Conservation (phyloP, 2,888 invertebrate genomes). For the Leucophora obtusa region DNA sequence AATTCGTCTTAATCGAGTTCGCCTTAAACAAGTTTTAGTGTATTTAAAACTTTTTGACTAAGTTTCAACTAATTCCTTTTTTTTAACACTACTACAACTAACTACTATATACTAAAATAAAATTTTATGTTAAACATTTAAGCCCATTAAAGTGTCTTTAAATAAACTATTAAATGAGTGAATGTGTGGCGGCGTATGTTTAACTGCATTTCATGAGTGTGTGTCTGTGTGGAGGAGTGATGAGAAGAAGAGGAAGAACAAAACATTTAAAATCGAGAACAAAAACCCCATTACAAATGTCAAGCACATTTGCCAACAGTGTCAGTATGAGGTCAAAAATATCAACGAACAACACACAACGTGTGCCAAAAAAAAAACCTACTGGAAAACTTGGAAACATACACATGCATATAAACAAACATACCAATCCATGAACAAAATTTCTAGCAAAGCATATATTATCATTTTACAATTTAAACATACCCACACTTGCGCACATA, state of each 20-base stretch:
- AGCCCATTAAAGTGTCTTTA: constrained; percentile 59
- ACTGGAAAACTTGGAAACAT: not conserved
- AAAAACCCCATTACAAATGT: constrained; percentile 64
- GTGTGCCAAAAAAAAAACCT: constrained; percentile 44
- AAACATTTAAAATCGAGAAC: constrained; percentile 53
- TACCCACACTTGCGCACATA: not conserved
- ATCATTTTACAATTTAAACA: constrained; percentile 6
- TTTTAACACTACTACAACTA: too few relatives aligned
- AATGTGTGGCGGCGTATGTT: not conserved
- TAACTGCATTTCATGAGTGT: not conserved
- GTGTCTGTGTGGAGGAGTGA: not conserved
- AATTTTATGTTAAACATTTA: constrained; percentile 57
- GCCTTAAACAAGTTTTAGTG: too few relatives aligned
- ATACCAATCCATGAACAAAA: constrained; percentile 27
- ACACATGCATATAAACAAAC: not conserved
- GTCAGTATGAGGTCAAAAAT: constrained; percentile 64
- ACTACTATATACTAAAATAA: not conserved
- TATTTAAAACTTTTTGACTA: too few relatives aligned
- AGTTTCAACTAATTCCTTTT: too few relatives aligned
- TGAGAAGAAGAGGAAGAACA: not conserved
- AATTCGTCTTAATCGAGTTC: too few relatives aligned
- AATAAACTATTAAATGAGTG: constrained; percentile 49
- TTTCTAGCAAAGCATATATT: constrained; percentile 17
- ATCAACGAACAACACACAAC: constrained; percentile 51
- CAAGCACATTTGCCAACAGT: constrained; percentile 66